A percentile compares a stretch with the other conserved stretches of the same genome.
phyloP scores from a whole-genome alignment of 2,797 vertebrate genomes.

The Holocentrus rufus region DNA sequence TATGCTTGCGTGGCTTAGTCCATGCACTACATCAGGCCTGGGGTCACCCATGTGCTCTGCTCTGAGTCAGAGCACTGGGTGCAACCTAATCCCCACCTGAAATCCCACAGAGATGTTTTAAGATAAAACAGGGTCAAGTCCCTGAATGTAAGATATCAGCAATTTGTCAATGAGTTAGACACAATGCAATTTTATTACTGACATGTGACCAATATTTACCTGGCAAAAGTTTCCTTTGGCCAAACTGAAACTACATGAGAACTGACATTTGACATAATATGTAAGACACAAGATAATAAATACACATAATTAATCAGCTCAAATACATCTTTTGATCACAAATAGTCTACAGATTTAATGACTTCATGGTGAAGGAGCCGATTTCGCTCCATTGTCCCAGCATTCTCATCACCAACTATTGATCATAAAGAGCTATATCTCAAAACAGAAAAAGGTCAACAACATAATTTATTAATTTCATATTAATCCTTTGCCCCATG shows the following conservation, averaged over 20 bases:
- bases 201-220: background rate
- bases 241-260: slow-evolving; percentile 50
- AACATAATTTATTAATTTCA: slow-evolving; percentile 46
- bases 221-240: slow-evolving; percentile 21
- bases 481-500: slow-evolving; percentile 50
- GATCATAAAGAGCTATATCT: slow-evolving; percentile 49
- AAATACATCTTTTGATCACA: slow-evolving; percentile 76
- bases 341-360: slow-evolving; percentile 73
- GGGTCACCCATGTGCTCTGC: slow-evolving; percentile 7
- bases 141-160: background rate
- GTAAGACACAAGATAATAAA: slow-evolving; percentile 59
- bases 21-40: background rate
- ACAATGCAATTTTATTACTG: slow-evolving; percentile 26
- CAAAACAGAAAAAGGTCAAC: slow-evolving; percentile 37
- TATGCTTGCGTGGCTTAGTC: background rate
- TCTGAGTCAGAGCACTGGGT: slow-evolving; percentile 2
- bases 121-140: background rate
- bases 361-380: slow-evolving; percentile 73
- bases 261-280: slow-evolving; percentile 70
- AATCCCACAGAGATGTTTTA: slow-evolving; percentile 9
- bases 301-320: slow-evolving; percentile 66
- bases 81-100: slow-evolving; percentile 8
- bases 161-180: slow-evolving; percentile 22
- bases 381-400: slow-evolving; percentile 61
- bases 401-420: slow-evolving; percentile 60